A percentile compares a stretch with the other conserved stretches of the same genome.
phyloP scores from a whole-genome alignment of 2,797 vertebrate species.

The Anolis apletophallus region DNA sequence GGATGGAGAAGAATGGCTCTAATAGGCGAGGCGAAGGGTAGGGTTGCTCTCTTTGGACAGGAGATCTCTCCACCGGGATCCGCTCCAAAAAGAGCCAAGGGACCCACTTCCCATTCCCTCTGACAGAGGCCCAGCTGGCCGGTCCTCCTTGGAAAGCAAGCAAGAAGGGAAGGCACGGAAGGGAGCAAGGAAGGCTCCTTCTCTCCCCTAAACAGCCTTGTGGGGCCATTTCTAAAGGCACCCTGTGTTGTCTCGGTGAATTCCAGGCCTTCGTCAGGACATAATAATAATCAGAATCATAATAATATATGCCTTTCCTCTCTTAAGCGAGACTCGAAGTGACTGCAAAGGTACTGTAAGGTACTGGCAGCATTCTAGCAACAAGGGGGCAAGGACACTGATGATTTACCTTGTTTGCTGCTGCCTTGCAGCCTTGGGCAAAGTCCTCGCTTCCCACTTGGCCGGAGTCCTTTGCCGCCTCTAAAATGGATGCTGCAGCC shows the following conservation, averaged over 20 bases:
- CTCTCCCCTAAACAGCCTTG: background rate
- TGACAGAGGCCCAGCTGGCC: background rate
- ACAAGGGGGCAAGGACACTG: background rate
- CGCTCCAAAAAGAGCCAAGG: background rate
- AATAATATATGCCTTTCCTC: too few relatives aligned
- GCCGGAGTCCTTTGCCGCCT: background rate
- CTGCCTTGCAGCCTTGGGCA: background rate
- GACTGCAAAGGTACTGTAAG: too few relatives aligned
- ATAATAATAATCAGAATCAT: too few relatives aligned
- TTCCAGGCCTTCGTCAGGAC: background rate
- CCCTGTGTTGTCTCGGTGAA: background rate
- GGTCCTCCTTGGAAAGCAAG: background rate
- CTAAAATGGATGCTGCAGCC: background rate
- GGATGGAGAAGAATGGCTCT: background rate
- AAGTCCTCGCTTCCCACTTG: background rate
- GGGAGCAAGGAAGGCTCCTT: too few relatives aligned
- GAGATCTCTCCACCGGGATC: background rate
- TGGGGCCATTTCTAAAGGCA: background rate
- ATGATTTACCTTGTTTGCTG: too few relatives aligned
- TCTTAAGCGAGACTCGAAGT: too few relatives aligned
- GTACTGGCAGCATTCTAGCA: background rate
- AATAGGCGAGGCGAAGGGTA: background rate
- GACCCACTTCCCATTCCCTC: background rate
- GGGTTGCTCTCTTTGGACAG: background rate
- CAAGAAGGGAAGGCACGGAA: background rate